Conservation (phyloP, 2,888 invertebrate species). For the Lampropteryx suffumata region DNA sequence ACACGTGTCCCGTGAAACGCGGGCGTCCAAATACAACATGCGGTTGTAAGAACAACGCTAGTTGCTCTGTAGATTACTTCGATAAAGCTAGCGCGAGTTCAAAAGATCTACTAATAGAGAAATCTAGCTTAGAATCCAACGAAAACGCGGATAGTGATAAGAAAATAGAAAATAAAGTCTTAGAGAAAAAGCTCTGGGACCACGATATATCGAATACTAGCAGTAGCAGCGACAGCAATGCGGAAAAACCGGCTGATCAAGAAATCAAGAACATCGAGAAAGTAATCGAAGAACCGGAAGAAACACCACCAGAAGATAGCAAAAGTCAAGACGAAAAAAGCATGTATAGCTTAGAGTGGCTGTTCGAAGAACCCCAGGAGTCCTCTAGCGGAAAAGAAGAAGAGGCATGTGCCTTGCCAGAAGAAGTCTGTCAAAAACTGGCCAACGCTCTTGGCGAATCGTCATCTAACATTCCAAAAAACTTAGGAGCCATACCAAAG, state of each 20-base stretch:
- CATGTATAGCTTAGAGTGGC: conserved; percentile 75
- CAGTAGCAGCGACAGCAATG: conserved; percentile 81
- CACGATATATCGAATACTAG: conserved; percentile 83
- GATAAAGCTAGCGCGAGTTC: conserved; percentile 87
- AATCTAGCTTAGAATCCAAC: conserved; percentile 79
- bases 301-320: conserved; percentile 56
- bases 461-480: conserved; percentile 81
- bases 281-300: conserved; percentile 58
- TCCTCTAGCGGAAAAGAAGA: conserved; percentile 48
- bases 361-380: conserved; percentile 66
- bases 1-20: conserved; percentile 54
- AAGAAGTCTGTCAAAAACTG: conserved; percentile 62
- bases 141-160: conserved; percentile 62
- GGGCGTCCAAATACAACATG: conserved; percentile 53
- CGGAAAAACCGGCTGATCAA: conserved; percentile 54
- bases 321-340: conserved; percentile 73
- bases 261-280: conserved; percentile 49
- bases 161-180: conserved; percentile 41
- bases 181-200: conserved; percentile 74
- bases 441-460: conserved; percentile 69
- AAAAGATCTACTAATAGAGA: conserved; percentile 86
- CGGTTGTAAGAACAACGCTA: conserved; percentile 56
- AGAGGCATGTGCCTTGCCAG: conserved; percentile 46
- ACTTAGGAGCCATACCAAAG: conserved; percentile 88
- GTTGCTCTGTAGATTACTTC: conserved; percentile 69